Evolutionary conservation across 2,888 invertebrate species (phyloP), one percentile per base, ranked within the genome.

Genomic region (Epistrophella euchroma): DNA sequence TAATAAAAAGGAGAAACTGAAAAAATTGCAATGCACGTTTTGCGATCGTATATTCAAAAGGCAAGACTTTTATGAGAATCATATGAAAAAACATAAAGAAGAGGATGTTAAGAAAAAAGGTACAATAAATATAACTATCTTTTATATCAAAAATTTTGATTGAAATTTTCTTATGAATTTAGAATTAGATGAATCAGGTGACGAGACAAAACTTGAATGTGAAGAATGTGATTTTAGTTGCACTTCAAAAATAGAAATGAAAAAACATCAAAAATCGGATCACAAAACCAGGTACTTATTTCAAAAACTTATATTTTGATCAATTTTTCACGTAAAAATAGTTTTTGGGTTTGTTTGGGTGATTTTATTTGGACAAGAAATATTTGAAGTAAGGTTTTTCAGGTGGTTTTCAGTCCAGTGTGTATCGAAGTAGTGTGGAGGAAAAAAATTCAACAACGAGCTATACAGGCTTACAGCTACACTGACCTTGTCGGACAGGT

Each of bases 41-140:
- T 86, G 86, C 15, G 45, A 45, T 56, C 81, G 82, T 19, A 11
- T 70, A 64, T 82, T 82, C 56, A 86, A 77, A 10, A 70, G 80
- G 55, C 25, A 40, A 2, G 82, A 81, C 28, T 82, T 77, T 10
- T 70, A 72, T 6, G 70, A 86, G 9, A 86, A 71, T 47, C 86
- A 86, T 52, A 64, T 55, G 40, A 73, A 17, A 47, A 86, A 77
- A 55, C 86, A 86, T 45, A 45, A 17, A 45, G 82, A 81, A 25
- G 62, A 81, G 52, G 77, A 73, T 25, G 13, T 64, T 0, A 79
- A 52, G 3, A 66, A 58, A 19, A 74, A 71, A 68, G 80, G 85
- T 85, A 75, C 25, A 25, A 2, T 0, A 19, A 10, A 45, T 15
- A 15, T 7, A 22, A 50, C 17, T 13, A 35, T 45, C 1, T 2